Evolutionary conservation across 2,113 vertebrate species (phyloP).

Genomic region (Aepyceros melampus): DNA sequence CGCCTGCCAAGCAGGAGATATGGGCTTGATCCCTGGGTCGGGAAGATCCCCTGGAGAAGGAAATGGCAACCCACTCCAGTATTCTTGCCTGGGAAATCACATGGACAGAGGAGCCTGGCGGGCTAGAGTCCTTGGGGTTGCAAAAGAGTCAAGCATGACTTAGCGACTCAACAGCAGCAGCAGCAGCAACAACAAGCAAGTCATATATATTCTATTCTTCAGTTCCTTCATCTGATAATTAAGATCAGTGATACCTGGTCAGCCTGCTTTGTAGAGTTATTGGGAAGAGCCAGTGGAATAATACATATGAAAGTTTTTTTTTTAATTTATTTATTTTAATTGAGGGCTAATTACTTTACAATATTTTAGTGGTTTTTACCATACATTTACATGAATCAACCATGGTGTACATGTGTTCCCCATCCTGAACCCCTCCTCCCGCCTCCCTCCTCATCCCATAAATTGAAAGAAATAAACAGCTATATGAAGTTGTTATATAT

Average conservation of each 20-base stretch:
- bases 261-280: neutral
- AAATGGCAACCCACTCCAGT: neutral
- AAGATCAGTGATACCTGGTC: neutral
- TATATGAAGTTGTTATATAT: slow-evolving; percentile 9
- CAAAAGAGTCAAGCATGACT: neutral
- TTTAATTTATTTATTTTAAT: neutral
- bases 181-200: neutral
- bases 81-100: neutral
- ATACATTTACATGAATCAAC: neutral
- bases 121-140: neutral
- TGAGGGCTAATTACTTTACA: neutral
- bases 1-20: neutral
- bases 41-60: neutral
- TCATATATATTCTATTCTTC: neutral
- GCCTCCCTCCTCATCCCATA: neutral
- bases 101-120: neutral
- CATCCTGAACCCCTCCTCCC: neutral
- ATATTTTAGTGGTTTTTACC: neutral
- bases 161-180: neutral
- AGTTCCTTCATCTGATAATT: neutral
- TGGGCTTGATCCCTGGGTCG: neutral
- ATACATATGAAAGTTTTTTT: neutral
- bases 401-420: neutral
- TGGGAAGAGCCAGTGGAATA: neutral
- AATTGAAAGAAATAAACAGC: slow-evolving; percentile 2